Conservation (phyloP, 2,797 vertebrate species). For the Echeneis naucrates region DNA sequence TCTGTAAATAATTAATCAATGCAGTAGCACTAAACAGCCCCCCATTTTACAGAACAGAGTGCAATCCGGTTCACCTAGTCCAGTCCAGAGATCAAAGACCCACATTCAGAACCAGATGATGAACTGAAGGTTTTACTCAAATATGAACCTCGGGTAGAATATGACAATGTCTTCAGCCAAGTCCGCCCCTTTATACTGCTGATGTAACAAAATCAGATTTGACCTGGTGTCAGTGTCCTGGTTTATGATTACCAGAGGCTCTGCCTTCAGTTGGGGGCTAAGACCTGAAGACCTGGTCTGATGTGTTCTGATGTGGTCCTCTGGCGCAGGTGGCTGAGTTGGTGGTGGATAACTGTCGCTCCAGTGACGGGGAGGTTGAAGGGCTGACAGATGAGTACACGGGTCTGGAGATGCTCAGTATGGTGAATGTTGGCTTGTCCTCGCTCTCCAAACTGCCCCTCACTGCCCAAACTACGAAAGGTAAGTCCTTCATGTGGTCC, state of each 20-base stretch:
- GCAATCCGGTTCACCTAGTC: too few relatives aligned
- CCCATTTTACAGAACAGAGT: too few relatives aligned
- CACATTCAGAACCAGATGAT: too few relatives aligned
- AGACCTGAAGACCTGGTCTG: background rate
- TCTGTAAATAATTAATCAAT: too few relatives aligned
- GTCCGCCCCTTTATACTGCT: too few relatives aligned
- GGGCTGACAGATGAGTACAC: conserved; percentile 90
- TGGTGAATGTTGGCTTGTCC: conserved; percentile 89
- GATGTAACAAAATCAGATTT: too few relatives aligned
- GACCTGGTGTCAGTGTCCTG: background rate
- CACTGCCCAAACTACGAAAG: conserved; percentile 90
- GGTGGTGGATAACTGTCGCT: conserved; percentile 91
- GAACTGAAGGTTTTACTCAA: too few relatives aligned
- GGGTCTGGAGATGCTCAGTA: conserved; percentile 91
- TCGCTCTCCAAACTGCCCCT: conserved; percentile 89
- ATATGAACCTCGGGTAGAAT: too few relatives aligned
- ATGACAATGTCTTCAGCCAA: too few relatives aligned
- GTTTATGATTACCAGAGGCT: too few relatives aligned
- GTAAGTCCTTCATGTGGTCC: conserved; percentile 67
- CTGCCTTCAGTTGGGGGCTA: background rate
- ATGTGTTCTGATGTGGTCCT: background rate
- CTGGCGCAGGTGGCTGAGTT: conserved; percentile 87
- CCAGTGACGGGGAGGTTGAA: conserved; percentile 90
- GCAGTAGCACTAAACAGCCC: too few relatives aligned
- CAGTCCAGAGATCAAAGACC: too few relatives aligned